Conservation (phyloP, 2,797 vertebrate species). For the Phyllotis vaccarum region DNA sequence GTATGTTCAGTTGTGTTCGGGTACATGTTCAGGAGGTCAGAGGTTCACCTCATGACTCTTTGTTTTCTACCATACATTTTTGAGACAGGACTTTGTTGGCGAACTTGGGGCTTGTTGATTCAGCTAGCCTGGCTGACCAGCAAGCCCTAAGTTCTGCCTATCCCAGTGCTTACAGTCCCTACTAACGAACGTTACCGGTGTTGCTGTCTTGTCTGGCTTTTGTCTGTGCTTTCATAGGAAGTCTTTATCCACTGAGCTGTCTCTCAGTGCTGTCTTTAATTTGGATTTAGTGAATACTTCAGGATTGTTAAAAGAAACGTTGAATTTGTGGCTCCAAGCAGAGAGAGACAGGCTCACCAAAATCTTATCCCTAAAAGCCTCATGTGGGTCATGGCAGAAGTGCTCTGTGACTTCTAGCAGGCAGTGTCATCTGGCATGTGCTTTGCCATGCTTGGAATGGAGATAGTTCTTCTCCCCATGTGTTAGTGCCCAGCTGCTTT, state of each 20-base stretch:
- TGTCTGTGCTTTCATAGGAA: not conserved
- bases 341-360: not conserved
- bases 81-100: not conserved
- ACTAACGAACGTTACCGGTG: not conserved
- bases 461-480: not conserved
- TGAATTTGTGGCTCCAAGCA: not conserved
- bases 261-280: not conserved
- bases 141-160: not conserved
- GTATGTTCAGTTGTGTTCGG: not conserved
- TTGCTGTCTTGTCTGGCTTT: not conserved
- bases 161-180: not conserved
- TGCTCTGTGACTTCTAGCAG: not conserved
- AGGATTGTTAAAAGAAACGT: not conserved
- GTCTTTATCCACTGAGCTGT: not conserved
- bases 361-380: not conserved
- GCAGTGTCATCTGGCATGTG: not conserved
- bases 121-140: not conserved
- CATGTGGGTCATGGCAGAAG: not conserved
- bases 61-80: not conserved
- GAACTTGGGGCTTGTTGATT: not conserved
- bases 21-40: not conserved
- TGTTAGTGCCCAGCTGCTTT: not conserved
- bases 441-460: not conserved
- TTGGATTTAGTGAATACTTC: not conserved
- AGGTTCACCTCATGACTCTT: not conserved